Percentiles rank a stretch among this genome's conserved stretches.
phyloP scores from a whole-genome alignment of 1,140 invertebrate species.

The Pseudomyrmex pallidus region DNA sequence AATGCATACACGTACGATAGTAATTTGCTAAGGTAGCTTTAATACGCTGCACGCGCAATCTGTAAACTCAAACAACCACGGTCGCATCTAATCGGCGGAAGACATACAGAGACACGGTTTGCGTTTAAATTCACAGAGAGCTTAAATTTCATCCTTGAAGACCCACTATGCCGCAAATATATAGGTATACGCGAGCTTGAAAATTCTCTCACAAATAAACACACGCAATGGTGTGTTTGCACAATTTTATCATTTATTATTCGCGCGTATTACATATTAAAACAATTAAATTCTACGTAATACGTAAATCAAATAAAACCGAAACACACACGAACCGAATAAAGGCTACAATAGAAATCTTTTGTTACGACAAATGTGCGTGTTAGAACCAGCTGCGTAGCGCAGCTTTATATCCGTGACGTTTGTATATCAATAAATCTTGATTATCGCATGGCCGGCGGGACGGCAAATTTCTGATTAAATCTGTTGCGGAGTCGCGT shows the following conservation, averaged over 20 bases:
- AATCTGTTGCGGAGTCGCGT: conserved; percentile 66
- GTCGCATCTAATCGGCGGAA: conserved; percentile 70
- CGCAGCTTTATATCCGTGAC: conserved; percentile 33
- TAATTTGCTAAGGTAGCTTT: conserved; percentile 71
- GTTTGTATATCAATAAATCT: conserved; percentile 66
- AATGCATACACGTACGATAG: conserved; percentile 46
- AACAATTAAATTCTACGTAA: neutral
- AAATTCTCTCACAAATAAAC: conserved; percentile 32
- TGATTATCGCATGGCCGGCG: conserved; percentile 47
- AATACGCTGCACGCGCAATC: conserved; percentile 72
- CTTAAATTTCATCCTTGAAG: conserved; percentile 69
- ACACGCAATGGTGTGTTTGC: neutral
- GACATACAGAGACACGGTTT: conserved; percentile 66
- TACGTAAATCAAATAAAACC: neutral
- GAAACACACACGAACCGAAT: neutral
- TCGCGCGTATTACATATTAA: neutral
- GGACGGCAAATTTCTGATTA: conserved; percentile 61
- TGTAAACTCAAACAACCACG: conserved; percentile 73
- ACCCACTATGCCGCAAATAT: conserved; percentile 21
- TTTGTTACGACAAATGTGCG: neutral
- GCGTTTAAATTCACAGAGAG: conserved; percentile 72
- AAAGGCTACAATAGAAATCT: neutral
- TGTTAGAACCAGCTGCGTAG: neutral
- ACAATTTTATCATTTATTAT: conserved; percentile 11
- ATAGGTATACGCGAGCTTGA: neutral